A percentile compares a stretch with the other conserved stretches of the same genome.
Conservation (phyloP, 2,797 vertebrate species). For the Acrocephalus scirpaceus region DNA sequence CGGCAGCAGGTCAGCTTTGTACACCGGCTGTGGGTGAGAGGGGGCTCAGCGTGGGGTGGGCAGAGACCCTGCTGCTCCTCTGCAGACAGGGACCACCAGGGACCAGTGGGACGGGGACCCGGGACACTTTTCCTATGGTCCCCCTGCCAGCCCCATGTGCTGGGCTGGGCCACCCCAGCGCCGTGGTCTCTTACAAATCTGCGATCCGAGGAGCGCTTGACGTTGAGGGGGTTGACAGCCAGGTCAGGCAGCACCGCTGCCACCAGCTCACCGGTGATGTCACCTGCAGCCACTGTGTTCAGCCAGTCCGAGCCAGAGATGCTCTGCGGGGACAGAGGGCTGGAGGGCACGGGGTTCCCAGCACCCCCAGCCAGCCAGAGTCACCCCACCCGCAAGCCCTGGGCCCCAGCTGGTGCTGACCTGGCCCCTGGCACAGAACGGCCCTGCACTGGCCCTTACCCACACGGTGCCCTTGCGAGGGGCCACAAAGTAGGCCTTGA, state of each 20-base stretch:
- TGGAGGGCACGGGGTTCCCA: fast-evolving
- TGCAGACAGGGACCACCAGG: not conserved
- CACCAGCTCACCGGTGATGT: slow-evolving; percentile 87
- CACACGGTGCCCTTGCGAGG: slow-evolving; percentile 87
- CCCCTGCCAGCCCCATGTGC: fast-evolving
- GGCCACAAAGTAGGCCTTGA: slow-evolving; percentile 82
- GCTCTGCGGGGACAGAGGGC: slow-evolving; percentile 76
- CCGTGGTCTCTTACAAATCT: slow-evolving; percentile 81
- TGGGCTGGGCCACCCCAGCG: fast-evolving
- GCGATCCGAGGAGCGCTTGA: slow-evolving; percentile 82
- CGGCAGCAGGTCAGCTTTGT: slow-evolving; percentile 82
- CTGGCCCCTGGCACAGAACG: fast-evolving
- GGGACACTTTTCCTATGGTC: fast-evolving
- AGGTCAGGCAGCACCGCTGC: slow-evolving; percentile 82
- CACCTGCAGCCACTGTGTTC: slow-evolving; percentile 81
- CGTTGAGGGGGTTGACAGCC: slow-evolving; percentile 63
- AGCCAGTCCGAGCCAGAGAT: slow-evolving; percentile 92
- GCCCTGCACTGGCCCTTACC: slow-evolving; percentile 78
- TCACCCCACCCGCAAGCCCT: fast-evolving
- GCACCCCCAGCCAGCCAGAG: fast-evolving
- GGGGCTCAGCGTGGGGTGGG: not conserved
- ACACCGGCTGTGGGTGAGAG: slow-evolving; percentile 81
- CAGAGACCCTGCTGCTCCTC: not conserved
- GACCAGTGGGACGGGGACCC: no score
- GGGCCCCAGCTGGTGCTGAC: not conserved